Conservation (phyloP, 30 jellyfish, hydroid and myxozoan species). For the Pelagia noctiluca region DNA sequence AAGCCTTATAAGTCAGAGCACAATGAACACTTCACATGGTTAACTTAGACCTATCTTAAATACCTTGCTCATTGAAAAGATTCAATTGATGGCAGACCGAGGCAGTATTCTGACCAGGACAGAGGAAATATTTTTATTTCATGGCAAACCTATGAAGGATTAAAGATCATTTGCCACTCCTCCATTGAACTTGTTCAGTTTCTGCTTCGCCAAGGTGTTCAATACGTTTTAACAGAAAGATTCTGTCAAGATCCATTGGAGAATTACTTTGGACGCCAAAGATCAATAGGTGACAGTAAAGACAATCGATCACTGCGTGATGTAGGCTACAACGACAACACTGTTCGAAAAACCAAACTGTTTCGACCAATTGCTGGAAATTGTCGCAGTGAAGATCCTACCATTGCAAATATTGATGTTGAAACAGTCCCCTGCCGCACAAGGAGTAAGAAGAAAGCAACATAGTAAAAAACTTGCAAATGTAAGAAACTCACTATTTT, state of each 20-base stretch:
- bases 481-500: too few relatives aligned
- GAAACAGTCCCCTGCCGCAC: conserved; percentile 5
- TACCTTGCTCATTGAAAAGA: conserved; percentile 33
- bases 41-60: conserved; percentile 25
- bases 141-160: too few relatives aligned
- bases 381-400: not conserved
- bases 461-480: too few relatives aligned
- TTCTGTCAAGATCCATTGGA: too few relatives aligned
- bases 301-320: too few relatives aligned
- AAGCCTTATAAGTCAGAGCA: conserved; percentile 29
- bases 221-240: conserved; percentile 38
- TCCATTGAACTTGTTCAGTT: too few relatives aligned
- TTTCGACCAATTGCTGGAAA: not conserved
- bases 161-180: too few relatives aligned
- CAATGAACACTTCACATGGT: conserved; percentile 55
- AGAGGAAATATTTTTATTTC: conserved; percentile 34
- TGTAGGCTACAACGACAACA: conserved; percentile 12
- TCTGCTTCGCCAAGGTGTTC: conserved; percentile 18
- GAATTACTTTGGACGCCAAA: conserved; percentile 39
- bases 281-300: too few relatives aligned
- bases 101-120: conserved; percentile 7
- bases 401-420: not conserved
- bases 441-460: too few relatives aligned
- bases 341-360: not conserved
- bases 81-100: conserved; percentile 39